Conservation (phyloP, 2,888 invertebrate species). For the Ennomos erosarius region DNA sequence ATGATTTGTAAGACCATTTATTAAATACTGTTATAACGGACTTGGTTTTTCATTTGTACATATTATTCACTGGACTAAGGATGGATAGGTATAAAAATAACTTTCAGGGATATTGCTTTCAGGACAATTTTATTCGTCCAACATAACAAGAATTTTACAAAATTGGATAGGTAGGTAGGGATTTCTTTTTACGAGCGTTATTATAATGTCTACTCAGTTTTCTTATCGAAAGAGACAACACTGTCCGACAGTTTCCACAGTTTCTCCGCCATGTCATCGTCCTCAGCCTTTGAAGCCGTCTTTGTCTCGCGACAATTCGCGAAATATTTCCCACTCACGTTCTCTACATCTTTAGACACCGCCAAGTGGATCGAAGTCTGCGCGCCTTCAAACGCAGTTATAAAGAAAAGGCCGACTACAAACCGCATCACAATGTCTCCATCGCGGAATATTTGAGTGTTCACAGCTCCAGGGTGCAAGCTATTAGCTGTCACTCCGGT, state of each 20-base stretch:
- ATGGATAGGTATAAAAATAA: too few species aligned
- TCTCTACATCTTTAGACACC: constrained; percentile 88
- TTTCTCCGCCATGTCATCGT: constrained; percentile 88
- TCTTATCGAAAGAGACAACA: constrained; percentile 31
- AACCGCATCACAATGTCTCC: constrained; percentile 84
- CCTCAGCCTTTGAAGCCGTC: constrained; percentile 83
- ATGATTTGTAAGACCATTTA: constrained; percentile 36
- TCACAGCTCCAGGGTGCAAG: constrained; percentile 92
- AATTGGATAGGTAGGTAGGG: too few species aligned
- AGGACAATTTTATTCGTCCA: too few species aligned
- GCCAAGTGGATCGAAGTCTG: constrained; percentile 90
- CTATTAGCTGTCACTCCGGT: constrained; percentile 90
- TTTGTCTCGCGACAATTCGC: constrained; percentile 88
- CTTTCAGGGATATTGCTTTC: too few species aligned
- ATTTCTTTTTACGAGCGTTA: too few species aligned
- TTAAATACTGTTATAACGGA: constrained; percentile 9
- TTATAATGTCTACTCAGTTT: constrained; percentile 2
- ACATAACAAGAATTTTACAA: too few species aligned
- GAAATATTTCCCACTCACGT: constrained; percentile 90
- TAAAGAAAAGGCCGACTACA: constrained; percentile 40
- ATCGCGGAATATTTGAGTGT: constrained; percentile 90
- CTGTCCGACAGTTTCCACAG: constrained; percentile 91
- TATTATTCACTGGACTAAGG: too few species aligned
- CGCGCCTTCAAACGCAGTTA: constrained; percentile 86
- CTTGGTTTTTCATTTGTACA: too few species aligned